Evolutionary conservation across 2,797 vertebrate genomes (phyloP).

Genomic region (Petrocephalus schoutedeni): DNA sequence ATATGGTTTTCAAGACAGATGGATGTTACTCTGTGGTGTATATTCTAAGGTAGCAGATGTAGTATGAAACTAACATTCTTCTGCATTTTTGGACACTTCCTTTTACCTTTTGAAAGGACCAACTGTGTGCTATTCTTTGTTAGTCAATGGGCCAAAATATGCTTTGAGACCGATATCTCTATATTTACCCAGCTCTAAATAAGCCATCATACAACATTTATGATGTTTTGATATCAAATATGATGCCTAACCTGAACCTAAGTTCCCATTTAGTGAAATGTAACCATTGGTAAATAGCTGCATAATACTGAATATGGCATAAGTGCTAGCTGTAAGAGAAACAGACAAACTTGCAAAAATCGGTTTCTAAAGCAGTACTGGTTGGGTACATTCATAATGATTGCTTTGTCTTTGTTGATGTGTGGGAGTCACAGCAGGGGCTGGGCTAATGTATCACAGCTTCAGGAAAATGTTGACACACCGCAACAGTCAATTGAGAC

Average conservation of each 20-base stretch:
- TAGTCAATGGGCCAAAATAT: too few species aligned
- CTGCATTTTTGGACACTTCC: too few species aligned
- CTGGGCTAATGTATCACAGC: background rate
- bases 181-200: too few species aligned
- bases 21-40: background rate
- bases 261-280: background rate
- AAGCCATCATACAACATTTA: too few species aligned
- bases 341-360: background rate
- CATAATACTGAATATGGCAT: background rate
- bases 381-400: background rate
- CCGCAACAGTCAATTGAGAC: background rate
- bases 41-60: too few species aligned
- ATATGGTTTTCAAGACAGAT: background rate
- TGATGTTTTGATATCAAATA: background rate
- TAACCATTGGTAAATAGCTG: background rate
- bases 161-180: too few species aligned
- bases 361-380: background rate
- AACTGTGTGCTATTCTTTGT: too few species aligned
- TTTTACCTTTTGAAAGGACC: too few species aligned
- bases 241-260: background rate
- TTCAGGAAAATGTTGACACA: slow-evolving; percentile 3
- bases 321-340: background rate
- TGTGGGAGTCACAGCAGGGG: background rate
- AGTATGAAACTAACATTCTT: too few species aligned
- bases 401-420: background rate